Base-by-base conservation (phyloP, 2,113 vertebrate species). In the Gasterosteus aculeatus region DNA sequence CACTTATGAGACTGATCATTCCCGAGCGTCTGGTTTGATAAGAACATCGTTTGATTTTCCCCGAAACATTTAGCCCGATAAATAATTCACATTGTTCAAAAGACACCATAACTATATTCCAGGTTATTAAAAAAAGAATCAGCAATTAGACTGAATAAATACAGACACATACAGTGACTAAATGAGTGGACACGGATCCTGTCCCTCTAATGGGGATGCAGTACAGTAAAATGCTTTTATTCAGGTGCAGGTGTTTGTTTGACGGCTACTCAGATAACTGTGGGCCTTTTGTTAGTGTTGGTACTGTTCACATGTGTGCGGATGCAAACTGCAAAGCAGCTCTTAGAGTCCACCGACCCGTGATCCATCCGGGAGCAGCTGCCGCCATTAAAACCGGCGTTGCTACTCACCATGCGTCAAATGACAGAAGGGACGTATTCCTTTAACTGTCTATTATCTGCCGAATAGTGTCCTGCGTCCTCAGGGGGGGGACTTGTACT, bases 11-110 rank as follows among this genome's bases (percentile, higher is more conserved):
- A 18, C 47, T 18, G 15, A 19, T 49, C 7, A 49, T 18, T 53
- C 49, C 19, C 10, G 19, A n/a, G 49, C n/a, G 7, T 53, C 19
- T 53, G 51, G n/a, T 53, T 53, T 53, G 51, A 53, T n/a, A 15
- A 10, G 10, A 11, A 10, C 51, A 19, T 49, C 1, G 18, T 51
- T 51, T 2, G n/a, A 54, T 54, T 26, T 26, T 26, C 22, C n/a
- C 18, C 5, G 22, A 54, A 22, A 26, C 3, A 12, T 54, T 26
- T 54, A 12, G n/a, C 51, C n/a, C 26, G 11, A 54, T 54, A 54
- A 54, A 54, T 54, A 54, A 54, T 54, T 54, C 51, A n/a, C n/a
- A 26, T 54, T 54, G n/a, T 54, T 54, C n/a, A 54, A 54, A 54
- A 54, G n/a, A 54, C 51, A 54, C 51, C 10, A 54, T 19, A 10